Evolutionary conservation across 2,888 invertebrate species (phyloP), one percentile per base, ranked within the genome.

Genomic region (Drosophila subsilvestris): DNA sequence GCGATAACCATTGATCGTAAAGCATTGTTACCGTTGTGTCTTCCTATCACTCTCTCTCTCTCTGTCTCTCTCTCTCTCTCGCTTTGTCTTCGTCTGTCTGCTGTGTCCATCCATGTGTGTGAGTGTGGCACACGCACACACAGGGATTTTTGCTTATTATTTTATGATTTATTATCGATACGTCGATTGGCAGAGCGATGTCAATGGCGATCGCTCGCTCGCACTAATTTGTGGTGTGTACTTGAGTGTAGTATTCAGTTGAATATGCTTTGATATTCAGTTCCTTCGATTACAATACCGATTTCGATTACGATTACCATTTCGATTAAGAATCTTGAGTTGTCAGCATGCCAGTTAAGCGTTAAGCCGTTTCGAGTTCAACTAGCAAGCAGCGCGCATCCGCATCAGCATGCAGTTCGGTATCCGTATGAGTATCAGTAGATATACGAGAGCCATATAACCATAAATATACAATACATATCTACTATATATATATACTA

Each of bases 161-260:
- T 63, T 25, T 20, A 25, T 49, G n/a, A 49, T 63, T 55, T 63
- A 1, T 49, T 49, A 49, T 17, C n/a, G 29, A 43, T 42, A 25
- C 25, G 32, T 69, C 72, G 75, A 71, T 79, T 65, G 62, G 62
- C 63, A 63, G 48, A 44, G 37, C 54, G 12, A 65, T 53, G 48
- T 49, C 53, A 53, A 53, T 45, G 51, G 62, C 65, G 37, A 53
- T 67, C 51, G 74, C 72, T 76, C 51, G 74, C 68, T 81, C 72
- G 79, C 81, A 76, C 81, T 83, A 76, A 88, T 88, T 89, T 89
- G 87, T 89, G 90, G 89, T 87, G 89, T 90, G 88, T 79, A 51
- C n/a, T 67, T 73, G 37, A 69, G 63, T 75, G 77, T 76, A 72
- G 66, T 22, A 50, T n/a, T 29, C 48, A 10, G 45, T 42, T 37